Percentiles rank a stretch among this genome's conserved stretches.
These are phyloP conservation scores for Rhagium mordax DNA, from an alignment of 2,888 invertebrate genomes.

Conservation along the genomic window DNA sequence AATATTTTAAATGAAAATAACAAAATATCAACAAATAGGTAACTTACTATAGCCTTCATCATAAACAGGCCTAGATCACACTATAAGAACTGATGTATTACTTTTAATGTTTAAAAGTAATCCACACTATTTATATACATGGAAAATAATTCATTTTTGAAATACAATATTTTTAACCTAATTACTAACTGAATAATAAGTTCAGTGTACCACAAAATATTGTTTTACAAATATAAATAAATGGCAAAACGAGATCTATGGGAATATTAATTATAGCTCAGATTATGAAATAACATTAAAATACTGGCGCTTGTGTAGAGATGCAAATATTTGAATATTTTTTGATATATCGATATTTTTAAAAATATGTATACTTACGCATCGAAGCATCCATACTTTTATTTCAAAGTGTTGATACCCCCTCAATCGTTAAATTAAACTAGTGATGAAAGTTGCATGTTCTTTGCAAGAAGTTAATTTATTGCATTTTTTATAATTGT, in stretches of 20 bases:
- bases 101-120: not conserved
- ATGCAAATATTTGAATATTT: too few relatives aligned
- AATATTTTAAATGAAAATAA: not conserved
- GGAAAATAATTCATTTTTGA: slow-evolving; percentile 12
- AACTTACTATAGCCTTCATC: slow-evolving; percentile 21
- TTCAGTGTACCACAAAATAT: slow-evolving; percentile 17
- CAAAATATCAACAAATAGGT: not conserved
- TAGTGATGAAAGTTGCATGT: too few relatives aligned
- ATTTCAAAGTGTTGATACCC: too few relatives aligned
- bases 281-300: too few relatives aligned
- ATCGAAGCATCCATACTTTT: too few relatives aligned
- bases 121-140: not conserved
- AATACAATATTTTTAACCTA: slow-evolving; percentile 30
- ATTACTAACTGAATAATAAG: slow-evolving; percentile 25
- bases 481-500: too few relatives aligned
- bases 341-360: too few relatives aligned
- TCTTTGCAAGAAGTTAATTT: too few relatives aligned
- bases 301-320: too few relatives aligned
- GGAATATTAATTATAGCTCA: too few relatives aligned
- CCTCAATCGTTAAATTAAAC: too few relatives aligned
- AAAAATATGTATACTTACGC: too few relatives aligned
- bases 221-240: slow-evolving; percentile 7
- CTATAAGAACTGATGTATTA: not conserved
- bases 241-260: not conserved
- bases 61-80: not conserved